Percentiles rank a stretch among this genome's conserved stretches.
Evolutionary conservation across 2,113 vertebrate genomes (phyloP).

Genomic region (Atlantisia rogersi): DNA sequence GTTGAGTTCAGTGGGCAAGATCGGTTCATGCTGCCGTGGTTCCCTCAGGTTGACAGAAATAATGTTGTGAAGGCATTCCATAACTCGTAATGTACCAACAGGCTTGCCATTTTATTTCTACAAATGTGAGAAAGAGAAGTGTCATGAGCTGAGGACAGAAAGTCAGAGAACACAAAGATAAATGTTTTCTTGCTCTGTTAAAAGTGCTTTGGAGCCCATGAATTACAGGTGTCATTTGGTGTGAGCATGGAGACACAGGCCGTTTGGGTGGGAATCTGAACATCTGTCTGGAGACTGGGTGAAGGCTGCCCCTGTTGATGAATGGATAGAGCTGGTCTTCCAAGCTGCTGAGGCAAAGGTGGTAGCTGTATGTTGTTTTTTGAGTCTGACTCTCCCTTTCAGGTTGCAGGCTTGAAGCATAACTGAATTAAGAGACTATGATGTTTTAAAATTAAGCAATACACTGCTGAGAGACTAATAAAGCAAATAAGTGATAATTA

Average conservation of each 20-base stretch:
- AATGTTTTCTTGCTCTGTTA: not conserved
- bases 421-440: not conserved
- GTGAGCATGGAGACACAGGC: not conserved
- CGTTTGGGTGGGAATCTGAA: not conserved
- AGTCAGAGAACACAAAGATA: not conserved
- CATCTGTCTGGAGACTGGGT: not conserved
- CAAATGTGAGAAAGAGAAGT: not conserved
- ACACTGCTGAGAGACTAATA: not conserved
- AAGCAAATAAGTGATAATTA: not conserved
- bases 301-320: not conserved
- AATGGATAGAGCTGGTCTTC: not conserved
- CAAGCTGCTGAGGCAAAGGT: not conserved
- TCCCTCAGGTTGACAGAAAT: not conserved
- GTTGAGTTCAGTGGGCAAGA: not conserved
- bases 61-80: not conserved
- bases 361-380: rapidly evolving
- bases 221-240: not conserved
- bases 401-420: not conserved
- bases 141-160: not conserved
- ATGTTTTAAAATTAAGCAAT: not conserved
- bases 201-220: not conserved
- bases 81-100: not conserved
- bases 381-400: not conserved
- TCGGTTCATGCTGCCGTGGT: not conserved
- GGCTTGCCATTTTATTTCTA: not conserved